Base-by-base conservation (phyloP, 2,797 vertebrate genomes). In the Sebastiscus tertius region DNA sequence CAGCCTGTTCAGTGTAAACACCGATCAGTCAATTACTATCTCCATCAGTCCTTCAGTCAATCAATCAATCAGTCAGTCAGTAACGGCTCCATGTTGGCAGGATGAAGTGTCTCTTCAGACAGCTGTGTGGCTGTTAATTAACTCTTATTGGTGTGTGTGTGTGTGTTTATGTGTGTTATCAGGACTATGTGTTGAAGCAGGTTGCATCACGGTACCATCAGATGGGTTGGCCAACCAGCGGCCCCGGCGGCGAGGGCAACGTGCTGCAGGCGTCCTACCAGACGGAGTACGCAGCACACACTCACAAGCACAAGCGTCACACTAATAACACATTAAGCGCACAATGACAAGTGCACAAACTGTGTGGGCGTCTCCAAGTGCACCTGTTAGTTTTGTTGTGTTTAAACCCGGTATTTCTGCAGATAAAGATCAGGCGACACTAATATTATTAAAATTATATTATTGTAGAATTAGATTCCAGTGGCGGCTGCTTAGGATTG, bases 151-250 rank as follows among this genome's bases (percentile, higher is more conserved):
- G 8, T 62, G 58, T 79, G 71, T 84, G 67, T 82, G 77, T 82
- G 78, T 86, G 63, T 84, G 62, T 71, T 68, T 85, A 33, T 82
- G 64, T 83, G 71, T 83, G 10, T 75, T 16, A n/a, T 84, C 92
- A 99, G 98, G 97, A 98, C 87, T 99, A 98, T 42, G 97, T 99
- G 88, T 94, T 99, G 91, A 97, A 96, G 94, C 98, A 99, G 95
- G 98, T 99, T 49, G 96, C 97, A 2, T 92, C 97, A 1, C 97
- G 96, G 39, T 99, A 99, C 87, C 97, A 98, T 94, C 97, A 97
- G 90, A 96, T 99, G 89, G 98, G 98, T 89, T 99, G 98, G 98
- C 98, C 96, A 49, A 82, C 87, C 1, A 89, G 88, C 16, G 31
- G 75, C 4, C 96, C 97, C 6, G 88, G 90, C 42, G 77, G 55